Evolutionary conservation across 1,140 invertebrate species (phyloP).

Genomic region (Neodiprion lecontei): DNA sequence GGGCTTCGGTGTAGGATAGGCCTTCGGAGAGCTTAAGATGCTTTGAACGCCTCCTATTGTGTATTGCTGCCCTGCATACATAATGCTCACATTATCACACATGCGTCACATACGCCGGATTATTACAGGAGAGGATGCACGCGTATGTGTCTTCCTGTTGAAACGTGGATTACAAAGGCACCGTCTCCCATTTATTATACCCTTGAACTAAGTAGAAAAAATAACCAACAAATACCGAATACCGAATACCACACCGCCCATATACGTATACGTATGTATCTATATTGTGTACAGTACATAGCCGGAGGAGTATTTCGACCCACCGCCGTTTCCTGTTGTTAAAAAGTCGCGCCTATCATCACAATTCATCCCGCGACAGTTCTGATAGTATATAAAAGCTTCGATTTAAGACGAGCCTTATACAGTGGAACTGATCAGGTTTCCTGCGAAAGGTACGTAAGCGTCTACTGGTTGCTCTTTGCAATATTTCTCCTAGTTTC

Average conservation of each 20-base stretch:
- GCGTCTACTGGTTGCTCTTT: no score
- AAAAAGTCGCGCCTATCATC: neutral
- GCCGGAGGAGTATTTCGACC: neutral
- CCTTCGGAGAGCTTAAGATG: slow-evolving; percentile 6
- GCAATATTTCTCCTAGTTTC: no score
- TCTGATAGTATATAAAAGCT: neutral
- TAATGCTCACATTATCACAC: slow-evolving; percentile 7
- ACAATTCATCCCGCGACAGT: slow-evolving; percentile 4
- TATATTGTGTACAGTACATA: neutral
- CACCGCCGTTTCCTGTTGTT: neutral
- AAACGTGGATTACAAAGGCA: slow-evolving; percentile 12
- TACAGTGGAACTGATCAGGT: neutral
- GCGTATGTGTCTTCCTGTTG: slow-evolving; percentile 16
- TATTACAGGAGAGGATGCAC: slow-evolving; percentile 11
- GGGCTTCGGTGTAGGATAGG: neutral
- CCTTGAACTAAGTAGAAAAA: slow-evolving; percentile 2
- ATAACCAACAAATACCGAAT: slow-evolving; percentile 5
- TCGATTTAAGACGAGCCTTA: neutral
- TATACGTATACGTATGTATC: no score
- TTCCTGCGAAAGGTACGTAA: no score
- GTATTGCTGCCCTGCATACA: slow-evolving; percentile 8
- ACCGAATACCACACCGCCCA: neutral
- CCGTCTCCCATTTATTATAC: slow-evolving; percentile 6
- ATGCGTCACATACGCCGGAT: slow-evolving; percentile 13
- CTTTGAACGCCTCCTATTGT: slow-evolving; percentile 14